Evolutionary conservation across 2,888 invertebrate genomes (phyloP).

Genomic region (Petrophora chlorosata): DNA sequence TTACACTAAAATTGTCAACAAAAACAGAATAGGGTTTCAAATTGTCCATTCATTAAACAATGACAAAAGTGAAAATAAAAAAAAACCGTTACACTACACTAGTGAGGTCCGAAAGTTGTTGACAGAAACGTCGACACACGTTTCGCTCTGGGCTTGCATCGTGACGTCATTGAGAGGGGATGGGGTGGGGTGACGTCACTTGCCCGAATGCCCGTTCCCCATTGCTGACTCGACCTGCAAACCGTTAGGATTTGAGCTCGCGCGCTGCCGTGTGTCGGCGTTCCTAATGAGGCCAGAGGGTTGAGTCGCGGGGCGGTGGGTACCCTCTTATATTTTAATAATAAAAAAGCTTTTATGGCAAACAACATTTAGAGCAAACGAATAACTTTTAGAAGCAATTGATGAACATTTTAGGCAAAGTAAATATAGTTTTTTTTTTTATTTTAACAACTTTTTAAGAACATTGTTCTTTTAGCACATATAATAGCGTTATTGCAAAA

Average conservation of each 20-base stretch:
- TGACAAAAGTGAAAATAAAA: slow-evolving; percentile 39
- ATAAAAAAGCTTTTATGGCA: background rate
- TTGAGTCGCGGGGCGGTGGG: slow-evolving; percentile 50
- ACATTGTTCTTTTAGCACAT: too few species aligned
- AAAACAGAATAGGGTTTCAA: slow-evolving; percentile 11
- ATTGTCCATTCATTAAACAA: slow-evolving; percentile 15
- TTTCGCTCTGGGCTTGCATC: slow-evolving; percentile 50
- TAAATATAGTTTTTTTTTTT: too few species aligned
- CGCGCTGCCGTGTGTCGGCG: slow-evolving; percentile 80
- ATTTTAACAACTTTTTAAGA: background rate
- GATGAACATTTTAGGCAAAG: too few species aligned
- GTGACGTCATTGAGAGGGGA: slow-evolving; percentile 32
- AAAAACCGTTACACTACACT: slow-evolving; percentile 70
- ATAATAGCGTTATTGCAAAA: too few species aligned
- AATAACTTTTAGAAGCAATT: background rate
- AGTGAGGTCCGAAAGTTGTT: slow-evolving; percentile 80
- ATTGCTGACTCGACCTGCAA: slow-evolving; percentile 70
- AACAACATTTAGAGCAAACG: too few species aligned
- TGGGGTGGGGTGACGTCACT: slow-evolving; percentile 61
- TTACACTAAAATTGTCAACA: too few species aligned
- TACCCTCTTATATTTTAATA: background rate
- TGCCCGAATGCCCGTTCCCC: slow-evolving; percentile 73
- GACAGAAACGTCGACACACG: slow-evolving; percentile 83
- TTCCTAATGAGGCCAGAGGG: slow-evolving; percentile 72
- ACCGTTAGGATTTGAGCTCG: slow-evolving; percentile 70